Evolutionary conservation across 2,113 vertebrate genomes (phyloP).

Genomic region (Oncorhynchus kisutch): DNA sequence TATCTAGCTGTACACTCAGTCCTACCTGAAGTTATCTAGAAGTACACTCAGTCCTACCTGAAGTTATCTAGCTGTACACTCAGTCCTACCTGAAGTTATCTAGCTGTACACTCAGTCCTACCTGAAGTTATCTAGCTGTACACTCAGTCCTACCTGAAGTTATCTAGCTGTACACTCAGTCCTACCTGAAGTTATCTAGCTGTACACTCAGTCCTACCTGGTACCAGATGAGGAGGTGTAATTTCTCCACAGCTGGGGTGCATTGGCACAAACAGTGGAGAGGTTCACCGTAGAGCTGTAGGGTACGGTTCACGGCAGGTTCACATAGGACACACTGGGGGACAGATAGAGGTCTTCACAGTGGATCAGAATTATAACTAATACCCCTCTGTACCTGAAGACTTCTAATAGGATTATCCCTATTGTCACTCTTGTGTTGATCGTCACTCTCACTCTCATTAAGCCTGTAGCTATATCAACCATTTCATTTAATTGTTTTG

Average conservation of each 20-base stretch:
- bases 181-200: too few species aligned
- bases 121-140: too few species aligned
- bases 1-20: too few species aligned
- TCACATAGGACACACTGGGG: constrained; percentile 80
- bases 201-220: too few species aligned
- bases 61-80: too few species aligned
- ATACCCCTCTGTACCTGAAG: constrained; percentile 70
- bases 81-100: too few species aligned
- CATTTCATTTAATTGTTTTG: constrained; percentile 29
- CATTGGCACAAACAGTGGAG: constrained; percentile 18
- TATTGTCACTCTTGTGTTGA: constrained; percentile 40
- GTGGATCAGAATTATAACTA: constrained; percentile 86
- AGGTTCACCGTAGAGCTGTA: constrained; percentile 31
- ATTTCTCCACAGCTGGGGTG: constrained; percentile 36
- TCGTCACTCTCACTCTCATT: constrained; percentile 65
- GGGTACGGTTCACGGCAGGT: constrained; percentile 52
- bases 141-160: too few species aligned
- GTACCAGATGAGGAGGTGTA: background rate
- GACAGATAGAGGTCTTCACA: constrained; percentile 71
- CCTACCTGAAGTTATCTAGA: too few species aligned
- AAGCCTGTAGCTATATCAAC: constrained; percentile 16
- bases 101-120: too few species aligned
- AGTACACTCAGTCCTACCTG: too few species aligned
- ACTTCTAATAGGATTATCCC: constrained; percentile 87
- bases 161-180: too few species aligned